Evolutionary conservation across 1,140 invertebrate genomes (phyloP).

Genomic region (Dysdera silvatica): DNA sequence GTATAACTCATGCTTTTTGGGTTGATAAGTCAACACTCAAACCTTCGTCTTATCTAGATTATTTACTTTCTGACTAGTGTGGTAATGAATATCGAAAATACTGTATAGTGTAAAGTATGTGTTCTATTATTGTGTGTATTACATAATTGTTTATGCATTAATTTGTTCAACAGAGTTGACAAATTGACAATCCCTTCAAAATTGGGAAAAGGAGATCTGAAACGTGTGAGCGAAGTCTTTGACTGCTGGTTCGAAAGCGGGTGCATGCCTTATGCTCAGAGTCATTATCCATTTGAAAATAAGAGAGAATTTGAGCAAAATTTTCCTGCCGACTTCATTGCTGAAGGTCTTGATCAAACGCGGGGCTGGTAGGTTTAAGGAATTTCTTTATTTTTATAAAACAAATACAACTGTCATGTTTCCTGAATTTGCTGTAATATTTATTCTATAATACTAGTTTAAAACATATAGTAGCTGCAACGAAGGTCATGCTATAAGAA

Average conservation of each 20-base stretch:
- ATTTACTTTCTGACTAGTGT: no score
- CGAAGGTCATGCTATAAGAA: no score
- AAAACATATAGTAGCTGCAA: no score
- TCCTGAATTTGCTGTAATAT: no score
- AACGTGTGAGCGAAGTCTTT: conserved; percentile 88
- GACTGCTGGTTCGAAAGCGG: conserved; percentile 99
- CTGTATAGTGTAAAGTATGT: no score
- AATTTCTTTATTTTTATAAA: neutral
- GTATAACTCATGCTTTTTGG: no score
- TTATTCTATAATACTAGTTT: no score
- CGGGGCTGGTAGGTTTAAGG: conserved; percentile 65
- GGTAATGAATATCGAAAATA: no score
- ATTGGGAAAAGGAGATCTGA: conserved; percentile 66
- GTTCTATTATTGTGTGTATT: neutral
- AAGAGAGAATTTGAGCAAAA: conserved; percentile 81
- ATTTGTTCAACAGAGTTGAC: conserved; percentile 64
- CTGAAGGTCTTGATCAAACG: conserved; percentile 98
- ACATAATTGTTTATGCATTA: neutral
- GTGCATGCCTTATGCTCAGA: conserved; percentile 78
- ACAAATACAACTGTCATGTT: no score
- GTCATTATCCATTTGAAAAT: conserved; percentile 94
- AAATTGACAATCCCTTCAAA: conserved; percentile 86
- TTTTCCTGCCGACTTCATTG: conserved; percentile 99
- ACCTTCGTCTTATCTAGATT: no score
- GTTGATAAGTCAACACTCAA: no score